Evolutionary conservation across 2,113 vertebrate species (phyloP).

Genomic region (human): DNA sequence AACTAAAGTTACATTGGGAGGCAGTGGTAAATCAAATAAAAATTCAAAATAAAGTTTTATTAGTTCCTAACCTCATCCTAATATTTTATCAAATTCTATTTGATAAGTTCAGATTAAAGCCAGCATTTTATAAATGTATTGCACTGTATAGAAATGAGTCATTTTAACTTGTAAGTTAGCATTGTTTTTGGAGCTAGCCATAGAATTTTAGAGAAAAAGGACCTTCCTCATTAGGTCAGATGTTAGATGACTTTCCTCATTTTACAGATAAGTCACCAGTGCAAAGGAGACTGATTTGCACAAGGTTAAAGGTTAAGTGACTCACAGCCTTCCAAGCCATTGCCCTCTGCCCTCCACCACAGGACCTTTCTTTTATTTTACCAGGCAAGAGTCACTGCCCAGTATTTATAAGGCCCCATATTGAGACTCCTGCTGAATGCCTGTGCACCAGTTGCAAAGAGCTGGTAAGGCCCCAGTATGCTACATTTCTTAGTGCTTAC

Average conservation of each 20-base stretch:
- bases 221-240: neutral
- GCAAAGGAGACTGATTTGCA: neutral
- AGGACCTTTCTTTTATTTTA: neutral
- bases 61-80: too few relatives aligned
- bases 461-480: neutral
- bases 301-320: neutral
- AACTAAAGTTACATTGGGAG: too few relatives aligned
- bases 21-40: too few relatives aligned
- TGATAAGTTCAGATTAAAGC: too few relatives aligned
- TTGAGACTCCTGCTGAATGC: neutral
- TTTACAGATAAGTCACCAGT: neutral
- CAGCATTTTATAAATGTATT: too few relatives aligned
- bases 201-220: neutral
- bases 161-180: too few relatives aligned
- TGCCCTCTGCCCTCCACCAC: neutral
- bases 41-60: too few relatives aligned
- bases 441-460: neutral
- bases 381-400: neutral
- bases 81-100: too few relatives aligned
- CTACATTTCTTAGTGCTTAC: neutral
- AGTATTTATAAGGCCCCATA: neutral
- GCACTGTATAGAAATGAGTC: too few relatives aligned
- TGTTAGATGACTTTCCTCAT: neutral
- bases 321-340: neutral
- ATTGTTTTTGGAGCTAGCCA: neutral